Base-by-base conservation (phyloP, 1,140 invertebrate genomes). In the Trichonephila clavata region DNA sequence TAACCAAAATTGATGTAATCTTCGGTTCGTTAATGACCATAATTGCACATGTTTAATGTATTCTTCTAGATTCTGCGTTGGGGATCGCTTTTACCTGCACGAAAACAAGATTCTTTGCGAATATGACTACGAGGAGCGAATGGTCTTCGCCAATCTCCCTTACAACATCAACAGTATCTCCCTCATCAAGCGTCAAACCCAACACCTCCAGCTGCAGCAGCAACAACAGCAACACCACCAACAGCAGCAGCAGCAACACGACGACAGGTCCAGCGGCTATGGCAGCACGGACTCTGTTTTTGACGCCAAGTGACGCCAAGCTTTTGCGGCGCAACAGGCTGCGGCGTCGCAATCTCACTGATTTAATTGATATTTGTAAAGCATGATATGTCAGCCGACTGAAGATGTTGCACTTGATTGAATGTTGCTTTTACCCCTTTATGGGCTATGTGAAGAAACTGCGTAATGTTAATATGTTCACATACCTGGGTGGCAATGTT, bases 31-130 rank as follows among this genome's bases (percentile, higher is more conserved):
- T 50, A 50, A 50, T 7, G 7, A 50, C 50, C 10, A 8, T 3
- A 50, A 50, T 50, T 10, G 5, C 10, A 50, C 50, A 50, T 50
- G 10, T 50, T 50, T 50, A 7, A 50, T 68, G 2, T 27, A 24
- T 95, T 92, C 95, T 96, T 96, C 4, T 96, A 99, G 98, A 97
- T 99, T 99, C 96, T 99, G 98, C 96, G 98, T 99, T 16, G 98
- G 98, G 5, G 98, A 99, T 95, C 97, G 98, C 95, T 99, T 98
- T 96, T 99, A 98, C 96, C 96, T 99, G 94, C 98, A 97, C 96
- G 98, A 99, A 95, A 99, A 98, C 96, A 98, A 98, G 96, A 98
- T 99, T 94, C 97, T 99, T 2, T 99, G 98, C 96, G 98, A 99
- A 95, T 98, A 98, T 96, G 98, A 99, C 96, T 99, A 99, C 96